Evolutionary conservation across 2,113 vertebrate genomes (phyloP), one percentile per base, ranked within the genome.

Genomic region (Bagarius yarrelli): DNA sequence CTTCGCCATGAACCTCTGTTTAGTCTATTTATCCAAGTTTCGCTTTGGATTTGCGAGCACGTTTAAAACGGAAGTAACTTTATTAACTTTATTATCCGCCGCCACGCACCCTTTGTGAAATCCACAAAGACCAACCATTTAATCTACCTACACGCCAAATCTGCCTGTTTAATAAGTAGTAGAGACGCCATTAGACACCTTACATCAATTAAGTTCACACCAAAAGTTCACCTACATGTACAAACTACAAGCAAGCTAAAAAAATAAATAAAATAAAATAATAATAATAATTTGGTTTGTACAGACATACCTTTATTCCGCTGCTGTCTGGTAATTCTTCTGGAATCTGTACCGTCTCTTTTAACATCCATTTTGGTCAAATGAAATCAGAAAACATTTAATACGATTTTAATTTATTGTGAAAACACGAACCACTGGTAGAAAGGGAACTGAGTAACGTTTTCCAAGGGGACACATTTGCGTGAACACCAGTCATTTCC

Each of bases 361-460:
- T 78, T 40, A 23, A 36, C 69, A 69, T 85, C 78, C 81, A 85
- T 85, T 53, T 74, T n/a, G 30, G 23, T 74, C 27, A 47, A 40
- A 44, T 52, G 1, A 60, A 50, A 81, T 59, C n/a, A 19, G 1
- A 27, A 3, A 3, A 47, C 59, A 67, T 61, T 30, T 60, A n/a
- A 19, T 25, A 0, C 75, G 80, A 85, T 23, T 80, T 80, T 52
- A 53, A 56, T 5, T 16, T 11, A 14, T 55, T 67, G 13, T 27
- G 15, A 1, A 34, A 63, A 66, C 19, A 57, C 72, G 44, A 25
- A 44, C 34, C 40, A n/a, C 25, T n/a, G 21, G 21, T 23, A 23
- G 61, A 83, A 83, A 44, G 0, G 32, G 21, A 52, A 72, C 56
- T 69, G 56, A 21, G 14, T 57, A 53, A 16, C 19, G 59, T 9